Conservation (phyloP, 1,140 invertebrate species). For the Pachyrhynchus sulphureomaculatus region DNA sequence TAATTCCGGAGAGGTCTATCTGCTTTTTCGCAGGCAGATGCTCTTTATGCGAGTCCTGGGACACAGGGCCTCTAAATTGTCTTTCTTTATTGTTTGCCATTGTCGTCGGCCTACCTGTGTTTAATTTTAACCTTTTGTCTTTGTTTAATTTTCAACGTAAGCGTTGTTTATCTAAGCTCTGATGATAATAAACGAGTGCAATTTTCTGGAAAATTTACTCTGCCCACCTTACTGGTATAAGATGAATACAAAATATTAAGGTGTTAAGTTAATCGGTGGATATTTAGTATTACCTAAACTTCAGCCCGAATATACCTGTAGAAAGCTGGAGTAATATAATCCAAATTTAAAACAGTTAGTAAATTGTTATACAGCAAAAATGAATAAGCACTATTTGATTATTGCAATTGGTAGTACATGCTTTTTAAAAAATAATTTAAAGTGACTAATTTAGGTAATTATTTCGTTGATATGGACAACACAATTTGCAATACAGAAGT, state of each 20-base stretch:
- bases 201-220: slow-evolving; percentile 1
- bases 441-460: too few species aligned
- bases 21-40: slow-evolving; percentile 53
- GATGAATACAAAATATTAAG: too few species aligned
- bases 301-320: not conserved
- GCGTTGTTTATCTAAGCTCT: slow-evolving; percentile 10
- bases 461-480: too few species aligned
- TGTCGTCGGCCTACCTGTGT: slow-evolving; percentile 29
- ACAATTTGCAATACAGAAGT: too few species aligned
- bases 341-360: too few species aligned
- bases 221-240: not conserved
- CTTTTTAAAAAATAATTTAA: too few species aligned
- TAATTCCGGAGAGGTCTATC: slow-evolving; percentile 53
- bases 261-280: not conserved
- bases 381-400: too few species aligned
- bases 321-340: too few species aligned
- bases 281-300: not conserved
- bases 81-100: slow-evolving; percentile 34
- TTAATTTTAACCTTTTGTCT: slow-evolving; percentile 32
- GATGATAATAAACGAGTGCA: slow-evolving; percentile 10
- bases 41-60: slow-evolving; percentile 47
- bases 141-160: slow-evolving; percentile 19
- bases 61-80: slow-evolving; percentile 28
- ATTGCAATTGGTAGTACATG: too few species aligned
- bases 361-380: too few species aligned